Percentiles rank a stretch among this genome's conserved stretches.
These are phyloP conservation scores for Sphinx pinastri DNA, from an alignment of 2,888 invertebrate species.

Conservation along the genomic window DNA sequence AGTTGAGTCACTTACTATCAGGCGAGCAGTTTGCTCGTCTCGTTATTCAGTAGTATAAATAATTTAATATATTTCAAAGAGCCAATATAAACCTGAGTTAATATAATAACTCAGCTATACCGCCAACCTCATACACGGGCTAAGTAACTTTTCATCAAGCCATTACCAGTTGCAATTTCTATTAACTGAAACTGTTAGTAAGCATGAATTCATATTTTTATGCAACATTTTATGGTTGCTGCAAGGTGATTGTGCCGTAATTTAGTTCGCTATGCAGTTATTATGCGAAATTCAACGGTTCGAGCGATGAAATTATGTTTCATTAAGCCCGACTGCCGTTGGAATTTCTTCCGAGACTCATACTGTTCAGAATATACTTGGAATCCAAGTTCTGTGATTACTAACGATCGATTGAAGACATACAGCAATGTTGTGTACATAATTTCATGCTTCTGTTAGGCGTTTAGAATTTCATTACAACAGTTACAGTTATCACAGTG, in stretches of 20 bases:
- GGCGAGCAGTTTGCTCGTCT: too few species aligned
- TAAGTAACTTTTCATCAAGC: slow-evolving; percentile 15
- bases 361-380: slow-evolving; percentile 1
- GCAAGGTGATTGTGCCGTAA: slow-evolving; percentile 21
- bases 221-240: slow-evolving; percentile 7
- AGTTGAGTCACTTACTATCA: too few species aligned
- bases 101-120: slow-evolving; percentile 14
- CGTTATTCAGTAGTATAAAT: background rate
- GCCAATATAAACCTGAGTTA: background rate
- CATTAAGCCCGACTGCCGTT: slow-evolving; percentile 14
- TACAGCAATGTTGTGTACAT: background rate
- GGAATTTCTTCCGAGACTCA: slow-evolving; percentile 2
- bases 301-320: slow-evolving; percentile 25
- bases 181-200: slow-evolving; percentile 18
- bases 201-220: slow-evolving; percentile 19
- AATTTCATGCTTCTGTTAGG: background rate
- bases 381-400: background rate
- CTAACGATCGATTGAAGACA: slow-evolving; percentile 1
- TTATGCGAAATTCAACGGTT: slow-evolving; percentile 18
- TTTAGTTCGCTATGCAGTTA: slow-evolving; percentile 26
- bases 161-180: background rate
- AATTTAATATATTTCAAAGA: background rate
- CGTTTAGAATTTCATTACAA: too few species aligned
- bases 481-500: too few species aligned
- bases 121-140: background rate